Conservation (phyloP, 2,113 vertebrate genomes). For the Tachycineta bicolor region DNA sequence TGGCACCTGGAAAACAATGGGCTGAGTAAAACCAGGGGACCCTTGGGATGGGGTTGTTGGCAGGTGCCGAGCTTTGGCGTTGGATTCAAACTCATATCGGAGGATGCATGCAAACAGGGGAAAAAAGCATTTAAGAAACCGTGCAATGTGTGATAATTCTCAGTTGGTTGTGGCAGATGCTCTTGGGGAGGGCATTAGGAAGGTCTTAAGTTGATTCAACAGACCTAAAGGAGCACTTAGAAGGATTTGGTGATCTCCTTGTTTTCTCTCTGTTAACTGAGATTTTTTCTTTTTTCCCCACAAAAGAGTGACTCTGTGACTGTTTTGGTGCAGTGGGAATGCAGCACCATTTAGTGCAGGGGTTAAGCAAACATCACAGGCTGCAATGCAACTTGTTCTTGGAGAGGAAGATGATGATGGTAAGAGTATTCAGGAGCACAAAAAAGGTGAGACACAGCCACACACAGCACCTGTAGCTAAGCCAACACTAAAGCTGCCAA, state of each 20-base stretch:
- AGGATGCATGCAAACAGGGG: neutral
- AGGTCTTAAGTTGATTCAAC: neutral
- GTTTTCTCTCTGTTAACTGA: neutral
- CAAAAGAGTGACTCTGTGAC: neutral
- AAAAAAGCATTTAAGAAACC: neutral
- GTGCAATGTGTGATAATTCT: neutral
- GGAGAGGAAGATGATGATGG: neutral
- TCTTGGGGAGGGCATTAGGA: neutral
- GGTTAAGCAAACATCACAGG: neutral
- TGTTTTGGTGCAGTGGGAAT: neutral
- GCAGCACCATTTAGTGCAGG: neutral
- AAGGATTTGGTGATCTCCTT: neutral
- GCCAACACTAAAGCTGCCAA: neutral
- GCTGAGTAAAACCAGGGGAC: neutral
- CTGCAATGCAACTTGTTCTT: neutral
- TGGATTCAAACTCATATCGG: rapidly evolving
- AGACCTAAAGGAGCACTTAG: neutral
- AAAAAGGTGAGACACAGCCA: neutral
- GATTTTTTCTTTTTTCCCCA: neutral
- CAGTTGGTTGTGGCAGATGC: neutral
- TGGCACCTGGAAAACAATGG: neutral
- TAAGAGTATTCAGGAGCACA: neutral
- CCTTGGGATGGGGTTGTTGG: neutral
- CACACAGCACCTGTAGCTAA: neutral
- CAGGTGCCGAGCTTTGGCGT: neutral